Conservation (phyloP, 1,140 invertebrate species). For the Drosophila pectinifera region DNA sequence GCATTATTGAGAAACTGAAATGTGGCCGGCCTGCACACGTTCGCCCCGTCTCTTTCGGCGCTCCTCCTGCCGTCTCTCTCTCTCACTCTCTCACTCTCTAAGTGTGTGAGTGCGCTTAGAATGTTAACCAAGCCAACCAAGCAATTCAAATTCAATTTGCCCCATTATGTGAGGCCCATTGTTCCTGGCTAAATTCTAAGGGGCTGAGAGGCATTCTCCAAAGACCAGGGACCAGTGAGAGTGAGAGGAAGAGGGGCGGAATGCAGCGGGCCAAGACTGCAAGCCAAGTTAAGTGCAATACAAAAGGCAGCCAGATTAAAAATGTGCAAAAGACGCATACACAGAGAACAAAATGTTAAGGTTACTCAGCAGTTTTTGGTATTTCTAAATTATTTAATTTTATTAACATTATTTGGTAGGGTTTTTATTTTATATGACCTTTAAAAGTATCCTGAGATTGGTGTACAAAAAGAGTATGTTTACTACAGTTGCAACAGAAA, state of each 20-base stretch:
- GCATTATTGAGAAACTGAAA: conserved; percentile 62
- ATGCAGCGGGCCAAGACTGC: conserved; percentile 50
- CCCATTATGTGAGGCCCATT: conserved; percentile 79
- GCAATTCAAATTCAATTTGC: conserved; percentile 85
- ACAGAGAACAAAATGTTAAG: not conserved
- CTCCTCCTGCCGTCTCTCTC: conserved; percentile 3
- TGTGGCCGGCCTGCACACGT: conserved; percentile 46
- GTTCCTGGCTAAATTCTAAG: conserved; percentile 71
- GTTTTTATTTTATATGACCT: too few species aligned
- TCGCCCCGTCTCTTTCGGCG: conserved; percentile 13
- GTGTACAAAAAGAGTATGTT: too few species aligned
- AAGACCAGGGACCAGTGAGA: not conserved
- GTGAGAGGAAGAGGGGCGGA: not conserved
- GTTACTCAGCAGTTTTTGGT: too few species aligned
- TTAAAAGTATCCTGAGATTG: too few species aligned
- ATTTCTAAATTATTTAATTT: too few species aligned
- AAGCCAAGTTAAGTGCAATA: conserved; percentile 78
- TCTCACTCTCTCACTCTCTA: too few species aligned
- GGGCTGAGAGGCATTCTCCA: conserved; percentile 43
- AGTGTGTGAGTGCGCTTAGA: conserved; percentile 54
- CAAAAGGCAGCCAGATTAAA: conserved; percentile 76
- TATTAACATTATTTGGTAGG: too few species aligned
- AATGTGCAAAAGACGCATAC: conserved; percentile 71
- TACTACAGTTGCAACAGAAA: too few species aligned
- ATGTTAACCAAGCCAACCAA: conserved; percentile 61